A percentile compares a stretch with the other conserved stretches of the same genome.
These are phyloP conservation scores for Iselma pallidipennis DNA, from an alignment of 2,888 invertebrate species.

Conservation along the genomic window DNA sequence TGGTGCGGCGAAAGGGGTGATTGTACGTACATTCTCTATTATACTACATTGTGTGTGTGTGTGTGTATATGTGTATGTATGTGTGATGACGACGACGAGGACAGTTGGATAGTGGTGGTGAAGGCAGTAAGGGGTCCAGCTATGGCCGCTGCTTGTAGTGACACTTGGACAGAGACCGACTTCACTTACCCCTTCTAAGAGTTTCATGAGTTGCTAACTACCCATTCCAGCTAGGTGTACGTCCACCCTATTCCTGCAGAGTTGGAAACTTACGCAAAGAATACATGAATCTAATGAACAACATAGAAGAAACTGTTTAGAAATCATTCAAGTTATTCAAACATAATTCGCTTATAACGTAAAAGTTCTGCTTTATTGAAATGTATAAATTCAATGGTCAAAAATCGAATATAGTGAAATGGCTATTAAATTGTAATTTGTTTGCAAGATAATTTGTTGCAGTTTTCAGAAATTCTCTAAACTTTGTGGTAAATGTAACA, in stretches of 20 bases:
- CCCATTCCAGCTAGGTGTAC: slow-evolving; percentile 32
- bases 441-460: too few species aligned
- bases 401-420: too few species aligned
- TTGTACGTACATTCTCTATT: too few species aligned
- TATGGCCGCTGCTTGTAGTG: slow-evolving; percentile 57
- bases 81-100: background rate
- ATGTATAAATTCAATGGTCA: too few species aligned
- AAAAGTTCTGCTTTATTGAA: too few species aligned
- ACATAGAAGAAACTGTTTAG: too few species aligned
- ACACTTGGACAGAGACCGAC: slow-evolving; percentile 54
- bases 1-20: background rate
- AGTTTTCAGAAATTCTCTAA: slow-evolving; percentile 11
- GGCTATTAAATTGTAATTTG: too few species aligned
- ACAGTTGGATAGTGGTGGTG: slow-evolving; percentile 33
- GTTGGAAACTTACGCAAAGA: too few species aligned
- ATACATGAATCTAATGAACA: too few species aligned
- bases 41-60: background rate
- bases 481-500: slow-evolving; percentile 15
- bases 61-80: too few species aligned
- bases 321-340: too few species aligned
- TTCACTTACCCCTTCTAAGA: slow-evolving; percentile 38
- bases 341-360: too few species aligned
- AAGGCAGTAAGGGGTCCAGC: slow-evolving; percentile 44
- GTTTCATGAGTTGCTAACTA: slow-evolving; percentile 39
- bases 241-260: slow-evolving; percentile 28